Evolutionary conservation across 2,888 invertebrate genomes (phyloP).

Genomic region (Kuschelorhynchus macadamiae): DNA sequence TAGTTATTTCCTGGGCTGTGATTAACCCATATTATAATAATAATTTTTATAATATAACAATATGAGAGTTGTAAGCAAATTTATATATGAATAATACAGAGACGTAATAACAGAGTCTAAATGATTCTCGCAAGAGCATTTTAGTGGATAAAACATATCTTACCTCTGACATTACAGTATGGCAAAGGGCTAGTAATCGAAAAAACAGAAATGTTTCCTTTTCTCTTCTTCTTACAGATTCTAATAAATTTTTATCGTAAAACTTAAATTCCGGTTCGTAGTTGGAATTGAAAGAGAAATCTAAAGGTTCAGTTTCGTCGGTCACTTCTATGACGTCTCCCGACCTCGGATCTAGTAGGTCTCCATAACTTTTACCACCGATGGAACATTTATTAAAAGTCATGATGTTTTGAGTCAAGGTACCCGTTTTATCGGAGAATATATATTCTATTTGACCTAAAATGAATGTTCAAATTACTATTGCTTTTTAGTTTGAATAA

Average conservation of each 20-base stretch:
- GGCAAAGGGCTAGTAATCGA: conserved; percentile 91
- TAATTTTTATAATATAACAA: too few species aligned
- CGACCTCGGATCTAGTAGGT: conserved; percentile 87
- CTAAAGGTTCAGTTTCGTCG: conserved; percentile 85
- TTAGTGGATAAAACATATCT: conserved; percentile 67
- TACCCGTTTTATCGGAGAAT: conserved; percentile 99
- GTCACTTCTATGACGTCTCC: conserved; percentile 90
- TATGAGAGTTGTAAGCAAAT: too few species aligned
- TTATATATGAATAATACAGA: too few species aligned
- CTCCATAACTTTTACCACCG: conserved; percentile 92
- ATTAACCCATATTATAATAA: too few species aligned
- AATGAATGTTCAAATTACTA: too few species aligned
- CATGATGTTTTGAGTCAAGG: conserved; percentile 99
- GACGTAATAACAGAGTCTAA: too few species aligned
- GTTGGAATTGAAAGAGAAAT: conserved; percentile 95
- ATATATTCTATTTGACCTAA: conserved; percentile 97
- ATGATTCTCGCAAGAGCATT: too few species aligned
- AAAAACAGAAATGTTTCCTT: conserved; percentile 89
- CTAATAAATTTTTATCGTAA: conserved; percentile 89
- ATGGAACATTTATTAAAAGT: conserved; percentile 99
- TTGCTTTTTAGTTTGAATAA: too few species aligned
- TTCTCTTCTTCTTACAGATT: conserved; percentile 84
- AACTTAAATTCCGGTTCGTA: conserved; percentile 95
- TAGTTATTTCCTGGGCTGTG: too few species aligned
- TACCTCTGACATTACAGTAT: conserved; percentile 98